phyloP scores from a whole-genome alignment of 1,140 invertebrate genomes.

The Bombus sibiricus region DNA sequence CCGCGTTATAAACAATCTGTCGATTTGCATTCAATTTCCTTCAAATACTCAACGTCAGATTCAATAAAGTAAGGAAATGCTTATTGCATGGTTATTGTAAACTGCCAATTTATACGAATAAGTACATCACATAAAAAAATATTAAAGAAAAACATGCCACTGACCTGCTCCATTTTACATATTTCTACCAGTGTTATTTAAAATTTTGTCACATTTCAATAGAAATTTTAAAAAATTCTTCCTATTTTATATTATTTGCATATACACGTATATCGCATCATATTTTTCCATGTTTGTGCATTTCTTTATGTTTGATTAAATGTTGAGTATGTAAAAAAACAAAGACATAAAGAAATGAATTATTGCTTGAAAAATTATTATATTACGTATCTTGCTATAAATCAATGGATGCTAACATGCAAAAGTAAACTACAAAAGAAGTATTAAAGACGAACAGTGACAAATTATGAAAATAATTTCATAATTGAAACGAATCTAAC shows the following conservation, averaged over 20 bases:
- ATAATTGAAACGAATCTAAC: conserved; percentile 5
- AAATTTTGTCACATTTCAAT: conserved; percentile 7
- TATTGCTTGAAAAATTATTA: background rate
- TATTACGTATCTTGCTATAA: background rate
- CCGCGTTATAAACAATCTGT: conserved; percentile 30
- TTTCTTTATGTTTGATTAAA: conserved; percentile 13
- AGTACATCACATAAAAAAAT: conserved; percentile 3
- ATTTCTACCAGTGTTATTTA: conserved; percentile 19
- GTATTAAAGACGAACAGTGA: background rate
- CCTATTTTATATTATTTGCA: conserved; percentile 1
- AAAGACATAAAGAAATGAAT: background rate
- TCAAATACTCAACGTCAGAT: conserved; percentile 24
- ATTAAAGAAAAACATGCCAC: background rate
- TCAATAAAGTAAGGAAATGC: conserved; percentile 11
- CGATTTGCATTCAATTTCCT: conserved; percentile 37
- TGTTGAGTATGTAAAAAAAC: background rate
- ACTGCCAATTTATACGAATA: conserved; percentile 24
- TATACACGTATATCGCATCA: background rate
- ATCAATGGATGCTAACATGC: background rate
- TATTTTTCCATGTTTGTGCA: conserved; percentile 1
- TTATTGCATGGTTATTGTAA: conserved; percentile 23
- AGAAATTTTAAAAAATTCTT: conserved; percentile 2
- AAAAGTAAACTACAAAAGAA: background rate
- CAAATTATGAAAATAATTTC: conserved; percentile 15
- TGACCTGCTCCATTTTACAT: conserved; percentile 15